phyloP scores from a whole-genome alignment of 2,113 vertebrate genomes.

The Nerophis lumbriciformis region DNA sequence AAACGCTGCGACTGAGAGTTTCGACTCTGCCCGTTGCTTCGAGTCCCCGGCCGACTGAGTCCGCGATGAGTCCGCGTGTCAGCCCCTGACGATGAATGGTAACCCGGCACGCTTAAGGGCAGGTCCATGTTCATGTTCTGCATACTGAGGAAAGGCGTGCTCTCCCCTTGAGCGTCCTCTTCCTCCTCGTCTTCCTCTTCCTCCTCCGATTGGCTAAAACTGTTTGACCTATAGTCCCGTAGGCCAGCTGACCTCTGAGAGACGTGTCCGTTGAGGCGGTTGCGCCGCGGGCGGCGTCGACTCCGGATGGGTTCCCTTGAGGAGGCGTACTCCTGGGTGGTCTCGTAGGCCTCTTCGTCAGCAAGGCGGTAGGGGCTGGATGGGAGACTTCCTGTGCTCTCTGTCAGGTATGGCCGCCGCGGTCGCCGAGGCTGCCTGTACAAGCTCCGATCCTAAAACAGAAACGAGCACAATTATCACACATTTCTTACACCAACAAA shows the following conservation, averaged over 20 bases:
- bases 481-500: neutral
- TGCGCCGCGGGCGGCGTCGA: constrained; percentile 81
- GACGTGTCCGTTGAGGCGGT: constrained; percentile 87
- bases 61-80: constrained; percentile 89
- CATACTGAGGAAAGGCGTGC: constrained; percentile 94
- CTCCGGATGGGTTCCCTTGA: constrained; percentile 79
- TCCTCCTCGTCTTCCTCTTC: constrained; percentile 80
- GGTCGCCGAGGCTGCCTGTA: constrained; percentile 82
- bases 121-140: constrained; percentile 79
- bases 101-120: constrained; percentile 71
- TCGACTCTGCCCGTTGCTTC: constrained; percentile 79
- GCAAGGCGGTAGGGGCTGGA: constrained; percentile 91
- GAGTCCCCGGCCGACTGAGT: constrained; percentile 75
- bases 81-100: constrained; percentile 71
- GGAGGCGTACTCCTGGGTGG: constrained; percentile 91
- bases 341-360: constrained; percentile 95
- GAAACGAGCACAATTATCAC: neutral
- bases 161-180: constrained; percentile 79
- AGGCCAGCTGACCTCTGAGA: constrained; percentile 77
- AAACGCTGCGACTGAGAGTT: constrained; percentile 72
- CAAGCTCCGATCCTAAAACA: constrained; percentile 77
- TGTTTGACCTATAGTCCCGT: constrained; percentile 91
- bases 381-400: constrained; percentile 91
- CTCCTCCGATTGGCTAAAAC: constrained; percentile 85
- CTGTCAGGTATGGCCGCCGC: constrained; percentile 73